A percentile compares a stretch with the other conserved stretches of the same genome.
Evolutionary conservation across 1,140 invertebrate species (phyloP).

Genomic region (Brachionus asplanchnoidis): DNA sequence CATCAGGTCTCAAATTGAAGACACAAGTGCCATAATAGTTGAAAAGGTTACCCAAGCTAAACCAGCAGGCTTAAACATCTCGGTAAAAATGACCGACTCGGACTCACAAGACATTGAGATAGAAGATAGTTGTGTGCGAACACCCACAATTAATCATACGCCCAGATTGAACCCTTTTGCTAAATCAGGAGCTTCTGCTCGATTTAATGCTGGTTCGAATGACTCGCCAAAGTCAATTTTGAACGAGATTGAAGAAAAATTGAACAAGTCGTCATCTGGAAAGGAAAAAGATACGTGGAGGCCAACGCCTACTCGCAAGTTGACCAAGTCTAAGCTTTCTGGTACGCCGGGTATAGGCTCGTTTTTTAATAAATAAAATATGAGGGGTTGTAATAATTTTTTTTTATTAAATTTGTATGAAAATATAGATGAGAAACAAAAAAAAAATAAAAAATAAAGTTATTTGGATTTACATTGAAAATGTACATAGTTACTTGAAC

Average conservation of each 20-base stretch:
- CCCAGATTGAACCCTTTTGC: constrained; percentile 34
- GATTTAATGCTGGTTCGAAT: neutral
- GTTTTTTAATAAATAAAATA: constrained; percentile 39
- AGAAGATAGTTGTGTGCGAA: neutral
- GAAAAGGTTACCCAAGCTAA: constrained; percentile 11
- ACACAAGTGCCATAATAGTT: constrained; percentile 12
- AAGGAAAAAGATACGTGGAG: constrained; percentile 36
- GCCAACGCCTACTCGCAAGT: constrained; percentile 30
- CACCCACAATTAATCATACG: neutral
- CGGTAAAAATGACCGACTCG: neutral
- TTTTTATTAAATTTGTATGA: constrained; percentile 2
- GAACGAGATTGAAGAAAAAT: constrained; percentile 34
- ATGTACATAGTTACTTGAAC: neutral
- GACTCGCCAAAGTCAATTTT: constrained; percentile 32
- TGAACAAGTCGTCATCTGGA: neutral
- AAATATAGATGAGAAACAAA: neutral
- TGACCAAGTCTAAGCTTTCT: neutral
- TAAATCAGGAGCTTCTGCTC: constrained; percentile 5
- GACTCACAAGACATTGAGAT: constrained; percentile 36
- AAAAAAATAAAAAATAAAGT: neutral
- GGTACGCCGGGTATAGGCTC: constrained; percentile 11
- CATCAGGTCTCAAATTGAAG: neutral
- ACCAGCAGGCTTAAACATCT: neutral
- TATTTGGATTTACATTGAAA: neutral
- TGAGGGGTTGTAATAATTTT: neutral